phyloP scores from a whole-genome alignment of 1,140 invertebrate species.

The Latrodectus geometricus region DNA sequence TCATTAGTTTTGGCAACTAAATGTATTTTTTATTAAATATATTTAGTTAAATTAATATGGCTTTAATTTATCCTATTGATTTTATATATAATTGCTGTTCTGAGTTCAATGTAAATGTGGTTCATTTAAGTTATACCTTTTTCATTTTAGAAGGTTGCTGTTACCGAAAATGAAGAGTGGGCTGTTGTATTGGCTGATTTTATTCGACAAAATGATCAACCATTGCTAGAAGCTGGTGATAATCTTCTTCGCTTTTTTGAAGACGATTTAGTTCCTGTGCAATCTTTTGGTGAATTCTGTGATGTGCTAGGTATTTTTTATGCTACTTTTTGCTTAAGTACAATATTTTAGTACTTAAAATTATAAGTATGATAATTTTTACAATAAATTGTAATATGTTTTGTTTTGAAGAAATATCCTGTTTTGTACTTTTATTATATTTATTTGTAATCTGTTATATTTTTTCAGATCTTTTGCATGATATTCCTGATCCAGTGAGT shows the following conservation, averaged over 20 bases:
- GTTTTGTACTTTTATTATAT: constrained; percentile 47
- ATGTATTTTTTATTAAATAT: no score
- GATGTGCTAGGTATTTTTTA: constrained; percentile 80
- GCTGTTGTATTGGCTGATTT: constrained; percentile 88
- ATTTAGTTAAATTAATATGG: no score
- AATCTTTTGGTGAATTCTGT: constrained; percentile 90
- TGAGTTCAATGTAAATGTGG: no score
- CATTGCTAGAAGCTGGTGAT: constrained; percentile 87
- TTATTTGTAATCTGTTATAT: background rate
- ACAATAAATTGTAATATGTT: constrained; percentile 25
- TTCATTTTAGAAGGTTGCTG: constrained; percentile 63
- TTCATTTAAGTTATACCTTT: no score
- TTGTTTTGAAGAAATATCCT: no score
- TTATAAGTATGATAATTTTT: background rate
- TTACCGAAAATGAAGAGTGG: constrained; percentile 80
- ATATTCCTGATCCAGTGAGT: constrained; percentile 74
- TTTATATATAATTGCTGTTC: no score
- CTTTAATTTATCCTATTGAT: no score
- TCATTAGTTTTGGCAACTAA: no score
- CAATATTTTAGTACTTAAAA: background rate
- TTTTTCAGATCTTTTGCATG: constrained; percentile 74
- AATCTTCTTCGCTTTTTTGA: constrained; percentile 83
- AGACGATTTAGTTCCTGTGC: constrained; percentile 89
- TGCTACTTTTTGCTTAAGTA: background rate
- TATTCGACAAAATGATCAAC: constrained; percentile 93